Evolutionary conservation across 2,797 vertebrate genomes (phyloP), one percentile per base, ranked within the genome.

Genomic region (Brachyalestes nurse): DNA sequence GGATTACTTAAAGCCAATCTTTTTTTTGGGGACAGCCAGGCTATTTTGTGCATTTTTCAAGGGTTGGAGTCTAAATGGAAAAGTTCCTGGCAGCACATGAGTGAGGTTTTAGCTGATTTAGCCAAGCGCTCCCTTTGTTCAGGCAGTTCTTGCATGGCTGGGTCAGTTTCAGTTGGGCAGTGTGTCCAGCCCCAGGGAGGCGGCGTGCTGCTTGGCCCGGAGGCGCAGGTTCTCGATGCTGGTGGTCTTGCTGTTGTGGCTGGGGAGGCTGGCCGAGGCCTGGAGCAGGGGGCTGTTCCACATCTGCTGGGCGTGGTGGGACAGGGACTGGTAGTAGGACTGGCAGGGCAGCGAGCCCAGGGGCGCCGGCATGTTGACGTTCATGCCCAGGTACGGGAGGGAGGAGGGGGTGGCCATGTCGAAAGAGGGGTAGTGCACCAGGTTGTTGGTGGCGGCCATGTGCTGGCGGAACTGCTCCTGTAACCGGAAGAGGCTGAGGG

Each of bases 381-480:
- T 97, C 96, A 97, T 96, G 21, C 97, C 97, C 90, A 99, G 92
- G 92, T 99, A 98, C 72, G 97, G 97, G 84, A 98, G 94, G 0
- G 97, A 93, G 1, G 97, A 94, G 0, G 97, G 96, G 25, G 94
- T 93, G 7, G 95, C 93, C 87, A 99, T 97, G 92, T 99, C 97
- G 0, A 99, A 99, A 53, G 97, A 96, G 0, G 97, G 97, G 92
- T 98, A 98, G 90, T 98, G 97, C 82, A 99, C 97, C 93, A 98
- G 88, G 93, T 97, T 98, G 94, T 97, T 99, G 91, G 97, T 99
- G 90, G 97, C 97, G 0, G 96, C 97, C 97, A 98, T 99, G 93
- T 99, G 97, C 92, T 99, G 98, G 64, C 97, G 97, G 88, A 99
- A 99, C 88, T 99, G 97, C 94, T 99, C 97, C 92, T 99, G 97